phyloP scores from a whole-genome alignment of 2,113 vertebrate genomes.

The Echinops telfairi region DNA sequence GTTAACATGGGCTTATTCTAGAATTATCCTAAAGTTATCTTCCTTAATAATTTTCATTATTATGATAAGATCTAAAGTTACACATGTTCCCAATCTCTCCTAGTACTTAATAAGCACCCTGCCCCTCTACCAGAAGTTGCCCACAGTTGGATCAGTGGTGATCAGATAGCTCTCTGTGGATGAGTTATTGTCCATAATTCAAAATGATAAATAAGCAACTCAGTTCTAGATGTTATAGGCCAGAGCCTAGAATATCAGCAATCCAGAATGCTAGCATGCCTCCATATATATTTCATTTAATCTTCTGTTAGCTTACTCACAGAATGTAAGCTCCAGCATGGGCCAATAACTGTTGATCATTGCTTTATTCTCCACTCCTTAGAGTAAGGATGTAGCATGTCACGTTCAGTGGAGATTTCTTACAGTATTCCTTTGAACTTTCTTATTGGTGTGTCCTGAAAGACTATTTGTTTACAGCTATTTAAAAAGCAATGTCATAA shows the following conservation, averaged over 20 bases:
- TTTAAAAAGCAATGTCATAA: not conserved
- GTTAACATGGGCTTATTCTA: slow-evolving; percentile 22
- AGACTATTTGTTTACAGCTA: not conserved
- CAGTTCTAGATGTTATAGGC: not conserved
- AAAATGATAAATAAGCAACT: slow-evolving; percentile 37
- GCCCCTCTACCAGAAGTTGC: not conserved
- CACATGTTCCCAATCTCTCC: not conserved
- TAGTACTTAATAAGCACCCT: not conserved
- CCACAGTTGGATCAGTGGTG: not conserved
- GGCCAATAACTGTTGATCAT: not conserved
- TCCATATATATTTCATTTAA: not conserved
- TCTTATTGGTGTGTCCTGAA: not conserved
- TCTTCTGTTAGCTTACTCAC: not conserved
- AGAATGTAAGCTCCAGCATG: not conserved
- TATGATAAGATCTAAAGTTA: not conserved
- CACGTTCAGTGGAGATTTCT: not conserved
- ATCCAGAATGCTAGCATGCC: not conserved
- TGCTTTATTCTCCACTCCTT: not conserved
- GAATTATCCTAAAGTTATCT: slow-evolving; percentile 35
- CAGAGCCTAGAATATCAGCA: slow-evolving; percentile 45
- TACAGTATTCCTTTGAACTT: slow-evolving; percentile 23
- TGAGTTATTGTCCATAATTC: slow-evolving; percentile 27
- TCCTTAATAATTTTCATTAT: not conserved
- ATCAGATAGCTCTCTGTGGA: not conserved
- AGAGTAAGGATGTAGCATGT: too few species aligned